Evolutionary conservation across 1,140 invertebrate species (phyloP).

Genomic region (Lasaia peninsularis): DNA sequence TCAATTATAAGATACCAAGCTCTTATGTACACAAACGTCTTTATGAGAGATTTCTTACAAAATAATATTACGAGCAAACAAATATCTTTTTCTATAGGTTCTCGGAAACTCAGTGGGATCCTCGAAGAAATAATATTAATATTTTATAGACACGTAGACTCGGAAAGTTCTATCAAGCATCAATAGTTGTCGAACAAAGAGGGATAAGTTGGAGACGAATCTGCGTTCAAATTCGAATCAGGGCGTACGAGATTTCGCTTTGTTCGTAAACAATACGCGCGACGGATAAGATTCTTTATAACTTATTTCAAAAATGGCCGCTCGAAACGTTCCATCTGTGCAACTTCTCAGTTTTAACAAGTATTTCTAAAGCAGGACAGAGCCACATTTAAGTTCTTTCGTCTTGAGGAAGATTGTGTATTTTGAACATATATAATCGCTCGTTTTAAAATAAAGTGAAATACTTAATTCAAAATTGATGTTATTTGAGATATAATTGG

Average conservation of each 20-base stretch:
- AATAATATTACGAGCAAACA: background rate
- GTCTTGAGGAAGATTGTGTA: too few relatives aligned
- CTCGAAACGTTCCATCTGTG: background rate
- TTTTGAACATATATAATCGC: too few relatives aligned
- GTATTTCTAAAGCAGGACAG: background rate
- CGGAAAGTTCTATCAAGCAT: constrained; percentile 52
- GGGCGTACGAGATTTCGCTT: constrained; percentile 51
- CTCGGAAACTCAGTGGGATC: background rate
- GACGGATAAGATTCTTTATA: constrained; percentile 45
- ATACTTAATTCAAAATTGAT: too few relatives aligned
- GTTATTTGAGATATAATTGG: too few relatives aligned
- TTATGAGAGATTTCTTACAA: too few relatives aligned
- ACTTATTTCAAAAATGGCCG: constrained; percentile 50
- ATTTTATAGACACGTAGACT: constrained; percentile 31
- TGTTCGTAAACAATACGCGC: constrained; percentile 62
- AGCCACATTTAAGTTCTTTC: background rate
- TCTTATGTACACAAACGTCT: too few relatives aligned
- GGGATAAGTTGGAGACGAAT: constrained; percentile 52
- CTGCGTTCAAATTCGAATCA: constrained; percentile 40
- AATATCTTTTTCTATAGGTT: constrained; percentile 2
- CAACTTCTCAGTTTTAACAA: constrained; percentile 9
- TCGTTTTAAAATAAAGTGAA: too few relatives aligned
- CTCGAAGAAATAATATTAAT: constrained; percentile 14
- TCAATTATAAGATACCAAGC: background rate
- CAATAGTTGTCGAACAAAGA: constrained; percentile 61